A percentile compares a stretch with the other conserved stretches of the same genome.
phyloP scores from a whole-genome alignment of 2,113 vertebrate genomes.

The Ariopsis seemanni region DNA sequence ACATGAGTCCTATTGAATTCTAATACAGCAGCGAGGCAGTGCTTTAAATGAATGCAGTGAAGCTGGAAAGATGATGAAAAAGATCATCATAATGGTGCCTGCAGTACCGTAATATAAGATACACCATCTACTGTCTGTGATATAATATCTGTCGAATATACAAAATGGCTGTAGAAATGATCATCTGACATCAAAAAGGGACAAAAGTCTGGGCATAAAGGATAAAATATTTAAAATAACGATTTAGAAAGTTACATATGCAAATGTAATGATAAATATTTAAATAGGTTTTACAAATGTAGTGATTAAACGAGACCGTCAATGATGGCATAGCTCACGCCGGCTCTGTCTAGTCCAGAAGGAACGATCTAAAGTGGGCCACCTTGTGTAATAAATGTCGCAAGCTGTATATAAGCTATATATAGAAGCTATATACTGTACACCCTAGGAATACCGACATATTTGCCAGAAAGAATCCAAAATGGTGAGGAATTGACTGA shows the following conservation, averaged over 20 bases:
- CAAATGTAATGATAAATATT: neutral
- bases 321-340: too few relatives aligned
- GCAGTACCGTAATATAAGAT: neutral
- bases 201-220: neutral
- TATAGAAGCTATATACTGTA: too few relatives aligned
- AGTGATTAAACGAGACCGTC: neutral
- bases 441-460: too few relatives aligned
- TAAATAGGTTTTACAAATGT: neutral
- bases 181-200: neutral
- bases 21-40: neutral
- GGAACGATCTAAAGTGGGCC: too few relatives aligned
- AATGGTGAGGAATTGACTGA: too few relatives aligned
- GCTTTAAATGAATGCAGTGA: neutral
- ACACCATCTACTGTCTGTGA: neutral
- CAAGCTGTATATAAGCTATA: too few relatives aligned
- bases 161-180: neutral
- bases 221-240: neutral
- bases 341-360: too few relatives aligned
- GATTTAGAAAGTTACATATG: neutral
- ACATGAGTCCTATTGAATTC: neutral
- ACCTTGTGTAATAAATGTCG: too few relatives aligned
- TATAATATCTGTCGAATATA: neutral
- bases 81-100: neutral
- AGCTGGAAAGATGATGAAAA: slow-evolving; percentile 1
- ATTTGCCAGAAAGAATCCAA: too few relatives aligned